Base-by-base conservation (phyloP, 2,797 vertebrate genomes). In the Epinephelus coioides region DNA sequence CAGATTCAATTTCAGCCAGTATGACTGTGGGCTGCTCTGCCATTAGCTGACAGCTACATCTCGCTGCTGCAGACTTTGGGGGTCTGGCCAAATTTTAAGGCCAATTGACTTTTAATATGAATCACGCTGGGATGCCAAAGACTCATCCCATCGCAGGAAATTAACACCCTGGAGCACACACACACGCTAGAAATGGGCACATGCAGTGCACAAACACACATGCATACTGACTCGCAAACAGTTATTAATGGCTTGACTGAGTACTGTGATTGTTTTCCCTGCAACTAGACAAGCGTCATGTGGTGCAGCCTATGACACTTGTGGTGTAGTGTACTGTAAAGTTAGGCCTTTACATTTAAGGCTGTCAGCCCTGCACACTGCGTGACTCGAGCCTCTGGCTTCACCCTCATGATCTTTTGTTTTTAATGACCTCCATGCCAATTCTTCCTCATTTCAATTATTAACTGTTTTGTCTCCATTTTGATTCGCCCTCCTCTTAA, bases 101-200 rank as follows among this genome's bases (percentile, higher is more conserved):
- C 93, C 94, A 95, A 95, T 95, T 95, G 94, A 95, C 90, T 95
- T 95, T 95, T 95, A 95, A 95, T 95, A 95, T 95, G 94, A 95
- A 94, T 95, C 95, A 93, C 81, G 86, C 94, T 94, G 91, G 89
- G 95, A 94, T 86, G 86, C 91, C 89, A 87, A 90, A 88, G 91
- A 94, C 91, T 92, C 92, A 91, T 94, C 92, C 91, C 89, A 85
- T 88, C 75, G 81, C 87, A 93, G 89, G 86, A 95, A 94, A 95
- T 95, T 95, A 93, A 93, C 88, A 89, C 87, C 87, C 83, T 79
- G 75, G 56, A 88, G 84, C 82, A 85, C 70, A 49, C 54, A 57
- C 78, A 77, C 69, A 68, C 69, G 7, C 34, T 34, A 34, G 34
- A 34, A 67, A 79, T 61, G 30, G 61, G n/a, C 84, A 73, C 69